phyloP scores from a whole-genome alignment of 2,113 vertebrate species.

The Cebus imitator region DNA sequence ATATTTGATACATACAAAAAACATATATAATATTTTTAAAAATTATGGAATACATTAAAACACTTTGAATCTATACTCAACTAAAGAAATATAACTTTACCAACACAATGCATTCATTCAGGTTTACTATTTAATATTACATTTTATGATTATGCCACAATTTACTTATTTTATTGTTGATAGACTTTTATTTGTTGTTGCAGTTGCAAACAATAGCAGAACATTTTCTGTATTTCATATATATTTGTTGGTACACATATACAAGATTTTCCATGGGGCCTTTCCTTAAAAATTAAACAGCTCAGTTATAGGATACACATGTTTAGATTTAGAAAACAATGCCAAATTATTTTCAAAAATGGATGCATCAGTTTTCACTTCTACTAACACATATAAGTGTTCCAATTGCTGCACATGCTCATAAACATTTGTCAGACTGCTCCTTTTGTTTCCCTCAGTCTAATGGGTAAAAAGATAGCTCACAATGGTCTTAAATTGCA shows the following conservation, averaged over 20 bases:
- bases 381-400: not conserved
- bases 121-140: not conserved
- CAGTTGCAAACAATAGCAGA: not conserved
- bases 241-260: not conserved
- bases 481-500: not conserved
- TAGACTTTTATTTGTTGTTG: not conserved
- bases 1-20: not conserved
- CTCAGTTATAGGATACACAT: not conserved
- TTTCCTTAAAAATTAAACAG: not conserved
- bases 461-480: not conserved
- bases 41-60: not conserved
- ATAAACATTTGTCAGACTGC: not conserved
- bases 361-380: not conserved
- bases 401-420: not conserved
- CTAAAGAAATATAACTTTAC: not conserved
- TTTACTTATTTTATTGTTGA: constrained; percentile 13
- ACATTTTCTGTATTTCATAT: not conserved
- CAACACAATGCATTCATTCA: not conserved
- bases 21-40: not conserved
- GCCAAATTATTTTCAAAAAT: not conserved
- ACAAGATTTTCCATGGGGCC: not conserved
- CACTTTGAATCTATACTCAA: not conserved
- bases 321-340: not conserved
- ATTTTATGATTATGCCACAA: not conserved
- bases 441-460: not conserved